Conservation (phyloP, 2,113 vertebrate species). For the Gnathonemus longibarbis region DNA sequence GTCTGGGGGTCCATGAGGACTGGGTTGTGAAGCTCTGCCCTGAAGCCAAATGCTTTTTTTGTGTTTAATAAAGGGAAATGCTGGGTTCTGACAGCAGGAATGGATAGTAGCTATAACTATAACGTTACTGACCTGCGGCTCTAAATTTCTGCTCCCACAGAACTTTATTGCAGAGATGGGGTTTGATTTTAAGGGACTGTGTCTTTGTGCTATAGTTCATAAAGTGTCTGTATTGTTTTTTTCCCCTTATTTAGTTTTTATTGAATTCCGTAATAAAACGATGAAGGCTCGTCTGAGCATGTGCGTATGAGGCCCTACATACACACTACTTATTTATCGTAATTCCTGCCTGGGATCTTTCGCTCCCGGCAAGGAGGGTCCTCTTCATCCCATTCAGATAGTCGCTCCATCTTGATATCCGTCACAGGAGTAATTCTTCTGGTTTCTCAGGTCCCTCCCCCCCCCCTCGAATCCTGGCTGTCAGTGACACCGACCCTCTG, state of each 20-base stretch:
- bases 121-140: background rate
- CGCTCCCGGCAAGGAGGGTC: background rate
- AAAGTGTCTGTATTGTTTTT: background rate
- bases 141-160: background rate
- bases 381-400: background rate
- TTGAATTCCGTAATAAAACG: background rate
- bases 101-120: background rate
- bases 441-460: background rate
- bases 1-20: background rate
- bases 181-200: background rate
- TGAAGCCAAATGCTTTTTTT: background rate
- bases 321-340: background rate
- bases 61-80: background rate
- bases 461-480: background rate
- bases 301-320: background rate
- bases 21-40: background rate
- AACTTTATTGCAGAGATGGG: background rate
- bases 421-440: background rate
- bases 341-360: background rate
- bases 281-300: background rate
- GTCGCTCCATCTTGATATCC: background rate
- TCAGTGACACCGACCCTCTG: background rate
- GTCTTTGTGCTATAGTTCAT: background rate
- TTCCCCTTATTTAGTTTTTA: background rate
- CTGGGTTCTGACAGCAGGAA: background rate